Evolutionary conservation across 2,888 invertebrate species (phyloP), one percentile per base, ranked within the genome.

Genomic region (Macaria notata): DNA sequence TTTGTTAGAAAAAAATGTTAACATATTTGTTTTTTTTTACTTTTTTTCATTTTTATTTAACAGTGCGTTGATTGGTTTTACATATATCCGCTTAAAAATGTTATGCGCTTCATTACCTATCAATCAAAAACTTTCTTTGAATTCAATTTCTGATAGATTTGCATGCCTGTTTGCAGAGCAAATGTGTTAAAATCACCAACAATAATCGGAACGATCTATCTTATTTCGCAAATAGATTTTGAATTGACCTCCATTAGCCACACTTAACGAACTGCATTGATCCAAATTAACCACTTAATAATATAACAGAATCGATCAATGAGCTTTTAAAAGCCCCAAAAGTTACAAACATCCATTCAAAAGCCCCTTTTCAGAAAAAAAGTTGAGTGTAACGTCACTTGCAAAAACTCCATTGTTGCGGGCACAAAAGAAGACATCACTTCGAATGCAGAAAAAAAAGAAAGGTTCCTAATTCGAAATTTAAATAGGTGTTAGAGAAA

Each of bases 391-490:
- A 78, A 73, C 76, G 78, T 80, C 84, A 84, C 87, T 88, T 86
- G 88, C 88, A 86, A 89, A 89, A 90, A 88, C 76, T 58, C 83
- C 62, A 82, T 89, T 90, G 88, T 89, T 74, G 65, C 72, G 65
- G 75, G 73, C 81, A 88, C 84, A 90, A 90, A 88, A 83, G 90
- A 89, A 90, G 90, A 90, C 84, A 86, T 90, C 88, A 86, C 69
- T 51, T 59, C 50, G 49, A 54, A 44, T 41, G 36, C 42, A 46
- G 49, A 54, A 58, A 58, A 57, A 57, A 54, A 57, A 73, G 78
- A 79, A 84, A 83, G 80, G 78, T 72, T 65, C 66, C 56, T 52
- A 51, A 71, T 81, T 81, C 72, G 50, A 78, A 87, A 81, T 83
- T 86, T 70, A 78, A 86, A 82, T 70, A 74, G 70, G 77, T 72